phyloP scores from a whole-genome alignment of 2,113 vertebrate species.

The Anseranas semipalmata region DNA sequence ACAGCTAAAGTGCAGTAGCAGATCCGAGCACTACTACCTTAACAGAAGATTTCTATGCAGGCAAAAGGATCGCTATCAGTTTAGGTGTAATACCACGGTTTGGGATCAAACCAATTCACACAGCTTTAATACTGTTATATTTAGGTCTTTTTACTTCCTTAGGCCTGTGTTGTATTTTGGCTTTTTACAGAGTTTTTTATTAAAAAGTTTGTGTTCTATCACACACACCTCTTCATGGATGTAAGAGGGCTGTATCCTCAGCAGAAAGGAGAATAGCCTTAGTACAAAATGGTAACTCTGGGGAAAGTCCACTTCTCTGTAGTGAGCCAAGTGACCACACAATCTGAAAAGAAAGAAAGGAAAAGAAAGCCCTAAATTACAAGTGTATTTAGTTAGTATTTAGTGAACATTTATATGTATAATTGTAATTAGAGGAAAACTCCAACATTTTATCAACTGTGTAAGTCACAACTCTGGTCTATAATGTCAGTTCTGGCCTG shows the following conservation, averaged over 20 bases:
- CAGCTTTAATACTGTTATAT: not conserved
- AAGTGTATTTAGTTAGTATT: not conserved
- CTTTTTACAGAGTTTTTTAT: slow-evolving; percentile 53
- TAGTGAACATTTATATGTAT: not conserved
- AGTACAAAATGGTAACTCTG: slow-evolving; percentile 80
- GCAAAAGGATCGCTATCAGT: not conserved
- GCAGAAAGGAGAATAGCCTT: slow-evolving; percentile 77
- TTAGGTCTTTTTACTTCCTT: slow-evolving; percentile 22
- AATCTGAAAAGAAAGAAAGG: slow-evolving; percentile 51
- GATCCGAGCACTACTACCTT: not conserved
- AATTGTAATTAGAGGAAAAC: not conserved
- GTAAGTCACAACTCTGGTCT: not conserved
- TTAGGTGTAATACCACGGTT: not conserved
- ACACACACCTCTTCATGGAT: slow-evolving; percentile 80
- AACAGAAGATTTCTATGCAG: not conserved
- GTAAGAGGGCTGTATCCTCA: slow-evolving; percentile 71
- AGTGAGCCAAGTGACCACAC: slow-evolving; percentile 74
- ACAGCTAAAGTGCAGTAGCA: not conserved
- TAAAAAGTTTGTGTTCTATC: slow-evolving; percentile 79
- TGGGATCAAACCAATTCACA: not conserved
- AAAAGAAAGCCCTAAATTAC: not conserved
- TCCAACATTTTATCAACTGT: not conserved
- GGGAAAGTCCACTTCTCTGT: slow-evolving; percentile 74
- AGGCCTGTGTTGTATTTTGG: not conserved
- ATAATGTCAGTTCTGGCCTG: not conserved